phyloP scores from a whole-genome alignment of 2,888 invertebrate species.

The Drosophila neoperkinsi region DNA sequence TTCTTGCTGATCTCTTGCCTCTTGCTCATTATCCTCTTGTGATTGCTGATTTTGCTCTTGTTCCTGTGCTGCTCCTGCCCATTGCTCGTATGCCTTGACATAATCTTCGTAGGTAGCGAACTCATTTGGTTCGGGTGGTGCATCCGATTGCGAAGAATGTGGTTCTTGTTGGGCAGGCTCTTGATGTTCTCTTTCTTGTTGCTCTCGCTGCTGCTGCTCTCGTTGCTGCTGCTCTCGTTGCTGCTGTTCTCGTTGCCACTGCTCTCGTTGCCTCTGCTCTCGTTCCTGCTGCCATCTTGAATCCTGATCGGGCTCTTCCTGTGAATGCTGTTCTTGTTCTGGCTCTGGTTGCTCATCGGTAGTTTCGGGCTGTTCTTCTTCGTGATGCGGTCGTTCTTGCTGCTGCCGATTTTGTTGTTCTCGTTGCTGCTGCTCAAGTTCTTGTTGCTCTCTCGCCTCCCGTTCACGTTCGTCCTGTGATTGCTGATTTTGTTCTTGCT shows the following conservation, averaged over 20 bases:
- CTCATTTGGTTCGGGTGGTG: not conserved
- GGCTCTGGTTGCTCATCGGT: slow-evolving; percentile 1
- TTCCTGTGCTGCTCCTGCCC: slow-evolving; percentile 12
- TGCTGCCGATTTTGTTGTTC: slow-evolving; percentile 40
- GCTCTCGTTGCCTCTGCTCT: not conserved
- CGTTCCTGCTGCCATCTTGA: not conserved
- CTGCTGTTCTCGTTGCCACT: not conserved
- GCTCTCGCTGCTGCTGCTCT: not conserved
- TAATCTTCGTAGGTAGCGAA: slow-evolving; percentile 55
- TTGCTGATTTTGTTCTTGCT: slow-evolving; percentile 5
- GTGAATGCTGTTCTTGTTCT: not conserved
- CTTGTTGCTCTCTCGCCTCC: slow-evolving; percentile 26
- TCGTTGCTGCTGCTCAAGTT: slow-evolving; percentile 43
- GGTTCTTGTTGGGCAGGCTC: not conserved
- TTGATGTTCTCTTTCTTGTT: slow-evolving; percentile 26
- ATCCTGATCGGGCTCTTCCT: not conserved
- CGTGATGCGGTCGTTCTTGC: slow-evolving; percentile 7
- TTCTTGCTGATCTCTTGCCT: not conserved
- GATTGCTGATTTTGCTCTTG: not conserved
- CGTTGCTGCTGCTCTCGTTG: not conserved
- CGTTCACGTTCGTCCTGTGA: slow-evolving; percentile 26
- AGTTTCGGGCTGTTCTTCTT: slow-evolving; percentile 1
- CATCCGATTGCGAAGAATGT: slow-evolving; percentile 1
- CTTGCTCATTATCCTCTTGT: not conserved
- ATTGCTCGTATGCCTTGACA: slow-evolving; percentile 34